These are phyloP conservation scores for Coleophora deauratella DNA, from an alignment of 2,888 invertebrate genomes.

Conservation along the genomic window DNA sequence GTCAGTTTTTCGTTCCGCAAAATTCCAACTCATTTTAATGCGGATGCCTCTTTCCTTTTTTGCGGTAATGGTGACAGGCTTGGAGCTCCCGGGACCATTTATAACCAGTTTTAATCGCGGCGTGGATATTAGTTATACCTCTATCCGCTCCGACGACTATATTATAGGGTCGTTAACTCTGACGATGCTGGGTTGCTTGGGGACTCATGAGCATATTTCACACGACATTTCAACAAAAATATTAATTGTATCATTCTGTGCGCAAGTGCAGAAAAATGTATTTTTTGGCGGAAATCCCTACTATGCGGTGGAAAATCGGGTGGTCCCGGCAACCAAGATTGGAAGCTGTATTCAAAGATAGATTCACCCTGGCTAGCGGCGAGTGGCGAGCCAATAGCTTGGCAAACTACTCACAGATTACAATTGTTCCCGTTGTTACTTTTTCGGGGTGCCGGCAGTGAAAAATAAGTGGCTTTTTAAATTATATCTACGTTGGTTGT, in stretches of 20 bases:
- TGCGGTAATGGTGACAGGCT: slow-evolving; percentile 48
- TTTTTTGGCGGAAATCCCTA: no score
- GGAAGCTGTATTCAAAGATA: slow-evolving; percentile 22
- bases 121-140: slow-evolving; percentile 50
- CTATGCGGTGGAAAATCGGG: no score
- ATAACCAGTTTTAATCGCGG: slow-evolving; percentile 55
- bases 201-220: slow-evolving; percentile 18
- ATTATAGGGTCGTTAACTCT: slow-evolving; percentile 44
- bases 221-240: slow-evolving; percentile 9
- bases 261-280: no score
- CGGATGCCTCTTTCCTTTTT: slow-evolving; percentile 40
- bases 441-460: no score
- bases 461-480: no score
- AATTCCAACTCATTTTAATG: slow-evolving; percentile 43
- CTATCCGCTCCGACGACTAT: slow-evolving; percentile 33
- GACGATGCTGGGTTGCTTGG: slow-evolving; percentile 14
- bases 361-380: slow-evolving; percentile 16
- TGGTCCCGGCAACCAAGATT: neutral
- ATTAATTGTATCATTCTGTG: neutral
- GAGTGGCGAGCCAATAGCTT: slow-evolving; percentile 1
- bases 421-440: no score
- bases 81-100: slow-evolving; percentile 42
- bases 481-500: no score
- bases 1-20: slow-evolving; percentile 24
- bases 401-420: no score